These are phyloP conservation scores for Acanthosepion pharaonis DNA, from an alignment of 2,888 invertebrate genomes.

Conservation along the genomic window DNA sequence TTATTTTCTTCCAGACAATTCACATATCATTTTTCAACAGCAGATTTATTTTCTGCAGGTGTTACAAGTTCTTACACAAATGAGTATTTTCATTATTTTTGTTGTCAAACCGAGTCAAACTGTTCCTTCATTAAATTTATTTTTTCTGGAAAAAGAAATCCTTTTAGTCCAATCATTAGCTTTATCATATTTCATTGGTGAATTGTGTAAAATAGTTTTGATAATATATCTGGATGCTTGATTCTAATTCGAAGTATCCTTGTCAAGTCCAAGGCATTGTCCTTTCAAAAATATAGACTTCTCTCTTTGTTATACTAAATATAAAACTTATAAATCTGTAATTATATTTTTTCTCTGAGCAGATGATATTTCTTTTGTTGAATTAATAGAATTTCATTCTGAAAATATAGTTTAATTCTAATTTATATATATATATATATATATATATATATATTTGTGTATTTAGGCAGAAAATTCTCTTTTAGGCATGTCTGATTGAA, in stretches of 20 bases:
- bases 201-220: background rate
- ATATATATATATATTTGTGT: no score
- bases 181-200: background rate
- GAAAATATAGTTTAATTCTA: no score
- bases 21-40: background rate
- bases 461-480: no score
- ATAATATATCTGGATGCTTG: background rate
- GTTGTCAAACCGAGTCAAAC: background rate
- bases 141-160: background rate
- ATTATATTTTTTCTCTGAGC: no score
- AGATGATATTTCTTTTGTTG: no score
- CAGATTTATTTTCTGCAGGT: constrained; percentile 33
- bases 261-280: fast-evolving
- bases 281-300: background rate
- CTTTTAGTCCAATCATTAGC: background rate
- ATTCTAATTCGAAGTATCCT: background rate
- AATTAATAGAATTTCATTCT: no score
- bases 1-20: constrained; percentile 6
- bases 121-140: background rate
- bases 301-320: no score
- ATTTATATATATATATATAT: no score
- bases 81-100: background rate
- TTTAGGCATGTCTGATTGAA: no score
- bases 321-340: no score
- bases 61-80: background rate